Percentiles rank a stretch among this genome's conserved stretches.
Evolutionary conservation across 2,888 invertebrate species (phyloP).

Genomic region (Salticus scenicus): DNA sequence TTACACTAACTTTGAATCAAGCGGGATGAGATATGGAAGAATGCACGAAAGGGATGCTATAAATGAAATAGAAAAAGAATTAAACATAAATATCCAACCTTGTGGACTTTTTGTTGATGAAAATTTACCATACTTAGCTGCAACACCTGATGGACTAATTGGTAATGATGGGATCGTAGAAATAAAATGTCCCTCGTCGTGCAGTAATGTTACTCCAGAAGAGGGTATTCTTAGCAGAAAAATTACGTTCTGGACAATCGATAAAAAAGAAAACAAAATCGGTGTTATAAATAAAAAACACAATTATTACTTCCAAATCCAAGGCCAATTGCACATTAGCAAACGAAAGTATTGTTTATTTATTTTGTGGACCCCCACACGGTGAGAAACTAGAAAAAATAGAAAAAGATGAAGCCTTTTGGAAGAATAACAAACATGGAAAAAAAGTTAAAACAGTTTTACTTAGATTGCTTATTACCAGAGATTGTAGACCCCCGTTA

Average conservation of each 20-base stretch:
- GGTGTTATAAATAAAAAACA: neutral
- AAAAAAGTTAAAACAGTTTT: neutral
- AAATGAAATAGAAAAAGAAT: neutral
- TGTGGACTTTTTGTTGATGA: neutral
- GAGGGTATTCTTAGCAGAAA: neutral
- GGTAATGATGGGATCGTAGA: neutral
- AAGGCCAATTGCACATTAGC: conserved; percentile 8
- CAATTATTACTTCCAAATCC: neutral
- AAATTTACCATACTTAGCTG: neutral
- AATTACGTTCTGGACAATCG: neutral
- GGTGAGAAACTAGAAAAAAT: neutral
- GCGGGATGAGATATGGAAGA: neutral
- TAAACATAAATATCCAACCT: neutral
- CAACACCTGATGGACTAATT: neutral
- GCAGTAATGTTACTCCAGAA: neutral
- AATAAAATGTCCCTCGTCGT: neutral
- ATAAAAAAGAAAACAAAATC: neutral
- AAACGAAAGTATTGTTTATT: neutral
- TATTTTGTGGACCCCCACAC: neutral
- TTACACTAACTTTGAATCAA: neutral
- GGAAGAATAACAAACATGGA: neutral
- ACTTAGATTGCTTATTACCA: neutral
- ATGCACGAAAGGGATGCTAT: neutral
- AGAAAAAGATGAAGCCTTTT: neutral
- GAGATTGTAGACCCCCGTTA: neutral